Percentiles rank a stretch among this genome's conserved stretches.
Conservation (phyloP, 2,113 vertebrate species). For the Centropus unirufus region DNA sequence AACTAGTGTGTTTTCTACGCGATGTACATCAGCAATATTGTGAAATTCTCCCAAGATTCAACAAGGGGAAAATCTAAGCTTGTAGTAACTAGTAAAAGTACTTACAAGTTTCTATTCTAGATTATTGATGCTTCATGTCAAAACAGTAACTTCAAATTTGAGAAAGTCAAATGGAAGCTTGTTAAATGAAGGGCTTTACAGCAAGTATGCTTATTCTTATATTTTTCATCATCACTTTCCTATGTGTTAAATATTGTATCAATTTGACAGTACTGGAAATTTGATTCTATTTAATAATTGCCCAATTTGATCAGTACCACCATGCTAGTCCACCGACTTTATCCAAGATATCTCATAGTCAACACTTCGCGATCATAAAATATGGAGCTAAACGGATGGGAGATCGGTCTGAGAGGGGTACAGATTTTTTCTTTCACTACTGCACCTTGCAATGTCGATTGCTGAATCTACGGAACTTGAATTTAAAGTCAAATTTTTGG, state of each 20-base stretch:
- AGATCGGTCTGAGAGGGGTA: background rate
- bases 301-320: conserved; percentile 52
- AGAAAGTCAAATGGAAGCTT: background rate
- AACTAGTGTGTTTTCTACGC: background rate
- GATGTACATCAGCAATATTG: background rate
- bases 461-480: background rate
- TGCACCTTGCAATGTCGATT: background rate
- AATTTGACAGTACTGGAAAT: conserved; percentile 61
- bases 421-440: background rate
- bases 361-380: background rate
- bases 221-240: background rate
- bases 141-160: background rate
- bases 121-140: background rate
- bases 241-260: conserved; percentile 51
- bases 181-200: background rate
- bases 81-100: background rate
- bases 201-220: background rate
- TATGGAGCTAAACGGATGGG: background rate
- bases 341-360: background rate
- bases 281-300: conserved; percentile 65
- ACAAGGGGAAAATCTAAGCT: background rate
- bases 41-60: background rate
- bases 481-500: background rate
- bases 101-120: background rate
- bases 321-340: conserved; percentile 24